phyloP scores from a whole-genome alignment of 2,797 vertebrate genomes.

The Craterocephalus amniculus region DNA sequence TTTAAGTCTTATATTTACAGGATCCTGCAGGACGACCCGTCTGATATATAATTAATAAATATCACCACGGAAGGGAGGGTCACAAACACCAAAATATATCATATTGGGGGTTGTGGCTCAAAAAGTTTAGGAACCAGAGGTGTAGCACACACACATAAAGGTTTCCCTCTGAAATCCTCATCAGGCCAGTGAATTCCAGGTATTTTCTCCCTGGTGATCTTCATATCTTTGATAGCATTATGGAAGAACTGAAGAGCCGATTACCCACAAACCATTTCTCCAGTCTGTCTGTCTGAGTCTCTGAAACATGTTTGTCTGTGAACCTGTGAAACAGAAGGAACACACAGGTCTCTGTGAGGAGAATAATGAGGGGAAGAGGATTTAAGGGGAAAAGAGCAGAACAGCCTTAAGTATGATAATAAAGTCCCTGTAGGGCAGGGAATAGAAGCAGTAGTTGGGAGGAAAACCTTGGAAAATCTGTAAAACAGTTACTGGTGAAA shows the following conservation, averaged over 20 bases:
- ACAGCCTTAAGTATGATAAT: slow-evolving; percentile 2
- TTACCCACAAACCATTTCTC: slow-evolving; percentile 16
- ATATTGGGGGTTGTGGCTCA: too few species aligned
- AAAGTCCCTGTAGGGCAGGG: not conserved
- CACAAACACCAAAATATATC: too few species aligned
- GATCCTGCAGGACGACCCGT: too few species aligned
- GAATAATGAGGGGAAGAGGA: not conserved
- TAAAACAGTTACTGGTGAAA: slow-evolving; percentile 14
- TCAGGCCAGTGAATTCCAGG: slow-evolving; percentile 37
- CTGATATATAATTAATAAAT: too few species aligned
- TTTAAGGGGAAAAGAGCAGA: not conserved
- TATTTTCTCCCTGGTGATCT: slow-evolving; percentile 41
- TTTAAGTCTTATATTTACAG: too few species aligned
- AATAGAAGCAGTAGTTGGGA: not conserved
- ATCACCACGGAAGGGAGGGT: too few species aligned
- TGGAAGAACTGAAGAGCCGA: slow-evolving; percentile 21
- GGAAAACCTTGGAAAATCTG: not conserved
- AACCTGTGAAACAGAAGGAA: not conserved
- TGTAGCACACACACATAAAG: slow-evolving; percentile 13
- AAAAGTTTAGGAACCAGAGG: too few species aligned
- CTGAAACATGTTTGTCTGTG: not conserved
- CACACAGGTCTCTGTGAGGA: not conserved
- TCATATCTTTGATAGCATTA: slow-evolving; percentile 53
- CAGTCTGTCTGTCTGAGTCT: not conserved
- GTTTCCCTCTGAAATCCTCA: slow-evolving; percentile 43